phyloP scores from a whole-genome alignment of 2,888 invertebrate genomes.

The Plagodis dolabraria region DNA sequence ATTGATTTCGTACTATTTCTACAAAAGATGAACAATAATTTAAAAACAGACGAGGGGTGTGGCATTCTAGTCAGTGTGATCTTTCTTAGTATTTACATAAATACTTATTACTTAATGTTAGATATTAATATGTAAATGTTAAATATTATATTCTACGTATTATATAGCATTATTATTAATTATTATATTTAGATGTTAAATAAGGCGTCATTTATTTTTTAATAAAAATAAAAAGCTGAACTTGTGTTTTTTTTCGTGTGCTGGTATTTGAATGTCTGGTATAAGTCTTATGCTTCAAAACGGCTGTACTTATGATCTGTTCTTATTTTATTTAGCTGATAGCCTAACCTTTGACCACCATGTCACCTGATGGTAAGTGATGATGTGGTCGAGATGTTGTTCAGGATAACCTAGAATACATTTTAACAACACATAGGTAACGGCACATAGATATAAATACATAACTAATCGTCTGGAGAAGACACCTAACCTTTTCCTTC shows the following conservation, averaged over 20 bases:
- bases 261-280: not conserved
- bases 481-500: too few relatives aligned
- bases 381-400: too few relatives aligned
- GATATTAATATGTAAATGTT: slow-evolving; percentile 38
- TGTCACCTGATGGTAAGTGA: too few relatives aligned
- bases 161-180: slow-evolving; percentile 39
- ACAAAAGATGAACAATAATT: slow-evolving; percentile 33
- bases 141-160: slow-evolving; percentile 44
- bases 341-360: too few relatives aligned
- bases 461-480: too few relatives aligned
- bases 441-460: too few relatives aligned
- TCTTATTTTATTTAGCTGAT: not conserved
- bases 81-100: slow-evolving; percentile 53
- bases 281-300: too few relatives aligned
- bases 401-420: too few relatives aligned
- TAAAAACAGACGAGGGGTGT: slow-evolving; percentile 79
- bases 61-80: slow-evolving; percentile 84
- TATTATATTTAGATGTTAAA: slow-evolving; percentile 24
- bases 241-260: slow-evolving; percentile 30
- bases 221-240: slow-evolving; percentile 36
- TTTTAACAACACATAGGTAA: too few relatives aligned
- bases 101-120: slow-evolving; percentile 25
- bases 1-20: slow-evolving; percentile 20
- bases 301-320: too few relatives aligned
- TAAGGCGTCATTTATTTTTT: slow-evolving; percentile 31